phyloP scores from a whole-genome alignment of 1,140 invertebrate species.

The Solen grandis region DNA sequence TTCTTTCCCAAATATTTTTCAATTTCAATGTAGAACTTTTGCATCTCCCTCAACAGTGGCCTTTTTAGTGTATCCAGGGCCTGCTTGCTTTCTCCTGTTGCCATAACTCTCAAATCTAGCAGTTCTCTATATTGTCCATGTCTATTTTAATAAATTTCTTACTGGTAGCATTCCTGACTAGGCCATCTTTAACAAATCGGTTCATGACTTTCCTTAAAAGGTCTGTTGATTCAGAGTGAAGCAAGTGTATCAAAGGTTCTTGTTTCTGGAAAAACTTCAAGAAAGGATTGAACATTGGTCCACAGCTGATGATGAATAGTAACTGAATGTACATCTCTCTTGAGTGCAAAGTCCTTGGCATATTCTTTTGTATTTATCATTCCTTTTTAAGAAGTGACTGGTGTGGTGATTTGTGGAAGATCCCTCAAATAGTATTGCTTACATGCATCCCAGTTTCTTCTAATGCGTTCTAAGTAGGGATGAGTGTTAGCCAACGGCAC shows the following conservation, averaged over 20 bases:
- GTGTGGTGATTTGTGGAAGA: neutral
- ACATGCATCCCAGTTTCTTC: too few relatives aligned
- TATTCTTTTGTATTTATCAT: constrained; percentile 15
- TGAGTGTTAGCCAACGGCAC: neutral
- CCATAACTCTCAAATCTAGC: too few relatives aligned
- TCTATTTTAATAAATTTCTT: too few relatives aligned
- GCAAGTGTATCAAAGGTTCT: constrained; percentile 4
- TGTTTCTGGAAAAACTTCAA: constrained; percentile 14
- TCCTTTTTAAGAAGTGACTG: neutral
- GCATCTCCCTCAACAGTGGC: constrained; percentile 12
- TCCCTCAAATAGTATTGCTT: constrained; percentile 9
- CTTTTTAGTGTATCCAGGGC: too few relatives aligned
- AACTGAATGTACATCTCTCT: neutral
- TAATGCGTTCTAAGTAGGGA: neutral
- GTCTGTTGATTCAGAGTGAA: neutral
- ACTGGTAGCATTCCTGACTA: too few relatives aligned
- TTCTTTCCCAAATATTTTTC: constrained; percentile 3
- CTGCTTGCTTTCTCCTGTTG: too few relatives aligned
- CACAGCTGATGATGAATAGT: neutral
- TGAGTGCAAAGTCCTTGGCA: too few relatives aligned
- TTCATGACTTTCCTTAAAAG: too few relatives aligned
- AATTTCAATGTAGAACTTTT: constrained; percentile 2
- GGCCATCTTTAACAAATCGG: too few relatives aligned
- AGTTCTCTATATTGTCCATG: too few relatives aligned
- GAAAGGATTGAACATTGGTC: neutral